Evolutionary conservation across 92 coral and sea anemone species (phyloP).

Genomic region (Palythoa caribaeorum): DNA sequence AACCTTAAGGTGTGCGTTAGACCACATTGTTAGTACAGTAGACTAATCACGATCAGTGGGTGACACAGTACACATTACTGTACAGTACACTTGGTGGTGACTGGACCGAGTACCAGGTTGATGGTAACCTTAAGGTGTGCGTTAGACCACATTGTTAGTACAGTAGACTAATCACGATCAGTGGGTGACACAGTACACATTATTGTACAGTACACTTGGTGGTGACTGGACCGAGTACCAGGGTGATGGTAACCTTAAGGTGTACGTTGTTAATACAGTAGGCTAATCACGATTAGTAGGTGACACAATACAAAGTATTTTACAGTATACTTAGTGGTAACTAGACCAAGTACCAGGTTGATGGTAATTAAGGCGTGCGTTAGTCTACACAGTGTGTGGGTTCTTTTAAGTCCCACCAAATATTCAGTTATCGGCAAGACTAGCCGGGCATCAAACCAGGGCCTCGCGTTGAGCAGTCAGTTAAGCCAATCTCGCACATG

Average conservation of each 20-base stretch:
- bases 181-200: constrained; percentile 72
- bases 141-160: too few relatives aligned
- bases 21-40: too few relatives aligned
- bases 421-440: background rate
- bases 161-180: constrained; percentile 47
- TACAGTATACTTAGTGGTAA: constrained; percentile 62
- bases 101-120: constrained; percentile 60
- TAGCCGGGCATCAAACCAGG: too few relatives aligned
- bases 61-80: constrained; percentile 61
- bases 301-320: constrained; percentile 59
- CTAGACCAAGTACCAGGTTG: constrained; percentile 54
- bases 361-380: constrained; percentile 50
- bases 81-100: constrained; percentile 66
- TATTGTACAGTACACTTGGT: constrained; percentile 68
- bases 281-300: constrained; percentile 62
- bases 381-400: background rate
- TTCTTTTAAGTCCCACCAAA: too few relatives aligned
- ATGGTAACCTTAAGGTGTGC: constrained; percentile 59
- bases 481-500: too few relatives aligned
- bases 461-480: too few relatives aligned
- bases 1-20: too few relatives aligned
- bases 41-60: constrained; percentile 76
- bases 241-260: constrained; percentile 58
- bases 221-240: constrained; percentile 58
- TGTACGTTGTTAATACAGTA: background rate